Base-by-base conservation (phyloP, 2,888 invertebrate genomes). In the Boloria euphrosyne region DNA sequence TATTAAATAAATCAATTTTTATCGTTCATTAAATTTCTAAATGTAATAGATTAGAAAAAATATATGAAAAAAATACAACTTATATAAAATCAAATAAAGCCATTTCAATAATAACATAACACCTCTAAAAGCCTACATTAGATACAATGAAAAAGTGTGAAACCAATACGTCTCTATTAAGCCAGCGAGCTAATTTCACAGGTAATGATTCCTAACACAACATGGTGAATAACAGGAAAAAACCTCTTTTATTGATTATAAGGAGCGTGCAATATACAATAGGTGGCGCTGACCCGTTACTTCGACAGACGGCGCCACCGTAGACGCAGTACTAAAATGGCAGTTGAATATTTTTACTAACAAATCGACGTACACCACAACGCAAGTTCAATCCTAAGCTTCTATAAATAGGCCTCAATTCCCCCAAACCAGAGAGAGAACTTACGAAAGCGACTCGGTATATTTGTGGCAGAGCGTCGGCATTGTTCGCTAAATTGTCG, bases 401-500 rank as follows among this genome's bases (percentile, higher is more conserved):
- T 7, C 22, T 57, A 43, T 7, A 0, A 1, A 64, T 80, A 86
- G 76, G 77, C 78, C 70, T 75, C 63, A 72, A 68, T 80, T 84
- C 59, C 67, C 67, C 47, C 68, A 75, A 63, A 65, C 31, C 62
- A 38, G 27, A 63, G 70, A 72, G 81, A 83, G 85, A 83, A 85
- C 85, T 86, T 86, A 89, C 81, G 86, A 83, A 84, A 81, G 79
- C 84, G 84, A 84, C 84, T 83, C 83, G 80, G 84, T 85, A 85
- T 87, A 88, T 87, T 90, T 89, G 91, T 82, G 89, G 89, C 84
- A 80, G 81, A 87, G 87, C 89, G 84, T 89, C 87, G 90, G 89
- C 90, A 91, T 91, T 91, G 91, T 91, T 91, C 90, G 90, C 89
- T 90, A 90, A 91, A 91, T 90, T 90, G 90, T 91, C 90, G 89